Percentiles rank a stretch among this genome's conserved stretches.
Conservation (phyloP, 2,797 vertebrate species). For the Peromyscus aztecus region DNA sequence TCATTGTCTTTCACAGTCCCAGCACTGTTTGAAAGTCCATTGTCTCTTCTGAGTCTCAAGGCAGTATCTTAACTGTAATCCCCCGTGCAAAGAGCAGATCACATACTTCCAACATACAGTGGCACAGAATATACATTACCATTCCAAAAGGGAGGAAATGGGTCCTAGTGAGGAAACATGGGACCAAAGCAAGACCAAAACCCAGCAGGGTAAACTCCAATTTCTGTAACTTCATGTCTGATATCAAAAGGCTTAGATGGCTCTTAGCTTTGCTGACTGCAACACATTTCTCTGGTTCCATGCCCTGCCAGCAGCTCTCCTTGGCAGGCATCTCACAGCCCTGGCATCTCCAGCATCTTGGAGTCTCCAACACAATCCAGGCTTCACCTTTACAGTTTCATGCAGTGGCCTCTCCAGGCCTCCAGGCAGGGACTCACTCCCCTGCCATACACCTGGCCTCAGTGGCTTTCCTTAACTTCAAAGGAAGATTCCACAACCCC, state of each 20-base stretch:
- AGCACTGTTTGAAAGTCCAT: background rate
- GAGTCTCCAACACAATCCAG: background rate
- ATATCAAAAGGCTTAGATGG: background rate
- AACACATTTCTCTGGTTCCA: background rate
- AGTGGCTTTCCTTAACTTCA: background rate
- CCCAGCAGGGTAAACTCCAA: background rate
- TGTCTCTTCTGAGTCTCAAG: background rate
- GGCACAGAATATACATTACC: background rate
- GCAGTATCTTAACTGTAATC: background rate
- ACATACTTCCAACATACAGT: background rate
- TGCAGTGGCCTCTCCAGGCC: background rate
- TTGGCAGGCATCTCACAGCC: background rate
- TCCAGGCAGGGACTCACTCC: background rate
- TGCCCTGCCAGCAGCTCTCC: background rate
- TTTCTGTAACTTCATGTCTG: background rate
- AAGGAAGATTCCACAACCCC: background rate
- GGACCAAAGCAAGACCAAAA: background rate
- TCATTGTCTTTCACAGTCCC: background rate
- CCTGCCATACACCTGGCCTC: background rate
- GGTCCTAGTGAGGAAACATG: background rate
- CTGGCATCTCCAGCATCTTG: background rate
- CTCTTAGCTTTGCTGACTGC: background rate
- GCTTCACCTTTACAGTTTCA: background rate
- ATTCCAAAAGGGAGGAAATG: background rate
- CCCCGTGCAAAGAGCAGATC: background rate